Percentiles rank a stretch among this genome's conserved stretches.
Conservation (phyloP, 2,888 invertebrate species). For the Nudaria mundana region DNA sequence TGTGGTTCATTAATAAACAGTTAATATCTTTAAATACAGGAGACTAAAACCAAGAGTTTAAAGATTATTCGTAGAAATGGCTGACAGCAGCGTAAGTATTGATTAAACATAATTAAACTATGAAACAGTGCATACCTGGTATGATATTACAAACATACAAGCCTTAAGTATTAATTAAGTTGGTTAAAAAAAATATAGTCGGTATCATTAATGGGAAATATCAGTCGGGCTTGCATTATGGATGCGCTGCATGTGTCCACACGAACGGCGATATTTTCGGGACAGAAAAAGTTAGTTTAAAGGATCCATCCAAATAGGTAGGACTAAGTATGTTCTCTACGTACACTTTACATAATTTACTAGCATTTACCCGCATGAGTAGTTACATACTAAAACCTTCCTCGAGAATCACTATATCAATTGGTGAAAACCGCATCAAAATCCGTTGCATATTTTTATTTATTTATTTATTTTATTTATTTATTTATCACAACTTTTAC, state of each 20-base stretch:
- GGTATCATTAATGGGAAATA: slow-evolving; percentile 59
- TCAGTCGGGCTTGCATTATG: slow-evolving; percentile 54
- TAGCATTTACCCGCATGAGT: neutral
- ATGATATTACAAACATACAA: slow-evolving; percentile 56
- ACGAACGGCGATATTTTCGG: slow-evolving; percentile 1
- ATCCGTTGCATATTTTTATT: too few relatives aligned
- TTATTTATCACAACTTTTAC: too few relatives aligned
- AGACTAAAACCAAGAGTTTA: slow-evolving; percentile 19
- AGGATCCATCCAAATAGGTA: too few relatives aligned
- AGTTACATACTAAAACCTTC: too few relatives aligned
- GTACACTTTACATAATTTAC: neutral
- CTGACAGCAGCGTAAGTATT: slow-evolving; percentile 26
- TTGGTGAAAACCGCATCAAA: too few relatives aligned
- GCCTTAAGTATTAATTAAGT: slow-evolving; percentile 70
- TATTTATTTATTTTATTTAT: too few relatives aligned
- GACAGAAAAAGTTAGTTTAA: too few relatives aligned
- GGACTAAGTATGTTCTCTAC: too few relatives aligned
- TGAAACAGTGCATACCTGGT: slow-evolving; percentile 55
- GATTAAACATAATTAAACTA: slow-evolving; percentile 63
- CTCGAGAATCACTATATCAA: too few relatives aligned
- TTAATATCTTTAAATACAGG: slow-evolving; percentile 19
- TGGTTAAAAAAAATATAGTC: slow-evolving; percentile 59
- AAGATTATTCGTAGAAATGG: slow-evolving; percentile 14
- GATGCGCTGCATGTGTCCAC: slow-evolving; percentile 38
- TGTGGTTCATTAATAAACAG: slow-evolving; percentile 14